These are phyloP conservation scores for Pelodytes ibericus DNA, from an alignment of 2,797 vertebrate species.

Conservation along the genomic window DNA sequence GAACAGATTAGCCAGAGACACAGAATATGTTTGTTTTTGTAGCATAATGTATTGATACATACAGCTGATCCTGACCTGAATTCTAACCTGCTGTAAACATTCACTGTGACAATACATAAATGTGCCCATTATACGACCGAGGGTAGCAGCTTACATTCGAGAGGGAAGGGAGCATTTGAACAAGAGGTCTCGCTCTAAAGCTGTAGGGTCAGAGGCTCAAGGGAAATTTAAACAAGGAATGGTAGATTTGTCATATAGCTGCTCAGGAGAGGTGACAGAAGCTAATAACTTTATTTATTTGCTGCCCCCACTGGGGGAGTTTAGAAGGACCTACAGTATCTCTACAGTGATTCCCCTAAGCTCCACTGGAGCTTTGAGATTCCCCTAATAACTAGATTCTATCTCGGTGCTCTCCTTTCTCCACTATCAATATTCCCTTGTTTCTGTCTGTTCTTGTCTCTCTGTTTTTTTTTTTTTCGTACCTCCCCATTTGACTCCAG, in stretches of 20 bases:
- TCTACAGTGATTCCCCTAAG: neutral
- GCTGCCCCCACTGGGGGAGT: neutral
- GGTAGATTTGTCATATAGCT: neutral
- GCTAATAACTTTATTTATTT: neutral
- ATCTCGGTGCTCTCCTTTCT: neutral
- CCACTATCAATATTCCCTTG: neutral
- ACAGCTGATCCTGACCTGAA: neutral
- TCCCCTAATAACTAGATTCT: constrained; percentile 1
- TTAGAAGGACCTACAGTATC: neutral
- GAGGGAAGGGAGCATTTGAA: neutral
- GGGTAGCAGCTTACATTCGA: neutral
- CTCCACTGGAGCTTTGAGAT: neutral
- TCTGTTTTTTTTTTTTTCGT: neutral
- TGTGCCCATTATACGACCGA: neutral
- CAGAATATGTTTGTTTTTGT: no score
- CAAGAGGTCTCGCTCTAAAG: neutral
- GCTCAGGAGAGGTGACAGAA: neutral
- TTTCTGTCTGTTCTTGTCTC: constrained; percentile 5
- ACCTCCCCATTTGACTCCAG: constrained; percentile 7
- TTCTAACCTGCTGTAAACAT: neutral
- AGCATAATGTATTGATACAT: neutral
- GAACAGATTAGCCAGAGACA: no score
- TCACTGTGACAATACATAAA: neutral
- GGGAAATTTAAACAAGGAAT: neutral
- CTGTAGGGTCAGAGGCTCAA: neutral